Evolutionary conservation across 1,140 invertebrate species (phyloP).

Genomic region (Trachymyrmex septentrionalis): DNA sequence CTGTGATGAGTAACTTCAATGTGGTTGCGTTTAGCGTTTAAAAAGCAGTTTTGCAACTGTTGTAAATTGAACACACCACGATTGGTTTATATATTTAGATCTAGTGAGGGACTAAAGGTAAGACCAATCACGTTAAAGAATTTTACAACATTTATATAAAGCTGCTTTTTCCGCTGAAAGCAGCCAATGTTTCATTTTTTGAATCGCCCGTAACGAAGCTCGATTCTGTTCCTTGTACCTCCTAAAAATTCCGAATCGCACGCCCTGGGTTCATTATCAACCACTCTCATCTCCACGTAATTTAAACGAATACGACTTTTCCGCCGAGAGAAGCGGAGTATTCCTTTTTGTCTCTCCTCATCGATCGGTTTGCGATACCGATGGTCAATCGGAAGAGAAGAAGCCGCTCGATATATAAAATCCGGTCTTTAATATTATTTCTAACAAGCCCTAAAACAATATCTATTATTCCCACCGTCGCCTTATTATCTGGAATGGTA

Average conservation of each 20-base stretch:
- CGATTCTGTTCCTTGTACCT: conserved; percentile 33
- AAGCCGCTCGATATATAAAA: conserved; percentile 61
- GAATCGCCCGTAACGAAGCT: conserved; percentile 12
- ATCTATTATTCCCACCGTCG: conserved; percentile 67
- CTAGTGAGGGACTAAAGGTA: too few species aligned
- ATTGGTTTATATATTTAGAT: too few species aligned
- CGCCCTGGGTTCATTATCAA: conserved; percentile 42
- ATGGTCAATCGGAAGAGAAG: conserved; percentile 30
- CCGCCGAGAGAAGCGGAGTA: conserved; percentile 38
- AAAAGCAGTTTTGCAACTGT: too few species aligned
- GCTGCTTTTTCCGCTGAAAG: too few species aligned
- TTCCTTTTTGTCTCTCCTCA: conserved; percentile 43
- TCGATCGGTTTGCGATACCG: conserved; percentile 54
- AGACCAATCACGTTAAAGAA: too few species aligned
- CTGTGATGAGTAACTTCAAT: conserved; percentile 16
- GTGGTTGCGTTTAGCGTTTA: too few species aligned
- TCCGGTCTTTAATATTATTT: conserved; percentile 63
- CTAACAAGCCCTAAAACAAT: conserved; percentile 57
- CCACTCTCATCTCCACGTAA: conserved; percentile 58
- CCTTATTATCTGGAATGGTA: conserved; percentile 68
- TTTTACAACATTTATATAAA: too few species aligned
- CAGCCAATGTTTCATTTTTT: background rate
- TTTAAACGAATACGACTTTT: conserved; percentile 59
- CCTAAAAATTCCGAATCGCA: conserved; percentile 46
- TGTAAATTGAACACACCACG: too few species aligned